Conservation (phyloP, 2,888 invertebrate species). For the Amorpha juglandis region DNA sequence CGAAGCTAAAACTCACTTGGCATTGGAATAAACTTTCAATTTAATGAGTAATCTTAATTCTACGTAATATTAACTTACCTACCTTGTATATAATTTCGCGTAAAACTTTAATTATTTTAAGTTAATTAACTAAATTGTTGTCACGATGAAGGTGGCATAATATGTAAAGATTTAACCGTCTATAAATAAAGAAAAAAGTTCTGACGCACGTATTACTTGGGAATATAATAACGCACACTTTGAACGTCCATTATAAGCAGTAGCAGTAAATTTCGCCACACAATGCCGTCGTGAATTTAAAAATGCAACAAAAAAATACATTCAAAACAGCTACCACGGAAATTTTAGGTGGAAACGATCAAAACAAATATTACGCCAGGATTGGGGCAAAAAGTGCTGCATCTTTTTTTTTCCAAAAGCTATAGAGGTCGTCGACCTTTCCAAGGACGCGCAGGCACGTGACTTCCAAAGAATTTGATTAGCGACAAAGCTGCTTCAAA, state of each 20-base stretch:
- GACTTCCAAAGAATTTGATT: conserved; percentile 63
- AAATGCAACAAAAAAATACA: background rate
- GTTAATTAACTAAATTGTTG: background rate
- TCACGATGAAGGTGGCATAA: too few relatives aligned
- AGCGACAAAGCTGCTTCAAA: conserved; percentile 57
- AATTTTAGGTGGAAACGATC: conserved; percentile 74
- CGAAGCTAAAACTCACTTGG: conserved; percentile 9
- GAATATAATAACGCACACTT: background rate
- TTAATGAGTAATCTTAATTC: conserved; percentile 20
- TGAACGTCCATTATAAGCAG: background rate
- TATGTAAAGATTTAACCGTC: too few relatives aligned
- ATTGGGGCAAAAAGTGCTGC: conserved; percentile 67
- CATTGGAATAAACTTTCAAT: conserved; percentile 23
- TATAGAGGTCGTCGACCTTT: conserved; percentile 70
- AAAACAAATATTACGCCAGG: conserved; percentile 77
- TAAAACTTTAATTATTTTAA: background rate
- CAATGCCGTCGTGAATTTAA: background rate
- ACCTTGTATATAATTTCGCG: conserved; percentile 34
- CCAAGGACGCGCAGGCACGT: conserved; percentile 79
- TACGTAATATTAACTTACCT: background rate
- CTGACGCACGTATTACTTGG: background rate
- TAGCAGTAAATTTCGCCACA: background rate
- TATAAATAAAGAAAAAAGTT: too few relatives aligned
- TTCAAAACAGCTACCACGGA: background rate
- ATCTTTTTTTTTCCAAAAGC: conserved; percentile 63